These are phyloP conservation scores for Muntiacus reevesi DNA, from an alignment of 2,113 vertebrate species.

Conservation along the genomic window DNA sequence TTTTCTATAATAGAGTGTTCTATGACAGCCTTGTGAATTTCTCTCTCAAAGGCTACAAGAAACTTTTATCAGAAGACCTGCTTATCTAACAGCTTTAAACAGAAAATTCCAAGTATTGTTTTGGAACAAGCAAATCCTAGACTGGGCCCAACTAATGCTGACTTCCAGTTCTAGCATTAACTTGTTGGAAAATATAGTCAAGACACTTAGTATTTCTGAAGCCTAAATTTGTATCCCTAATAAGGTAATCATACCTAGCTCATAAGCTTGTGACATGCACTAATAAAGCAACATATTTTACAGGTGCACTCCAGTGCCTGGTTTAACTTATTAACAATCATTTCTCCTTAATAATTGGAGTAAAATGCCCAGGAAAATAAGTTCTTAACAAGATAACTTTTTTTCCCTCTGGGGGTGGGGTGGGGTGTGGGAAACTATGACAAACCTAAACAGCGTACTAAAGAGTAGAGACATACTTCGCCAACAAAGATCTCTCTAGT, in stretches of 20 bases:
- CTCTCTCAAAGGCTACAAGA: not conserved
- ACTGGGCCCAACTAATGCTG: not conserved
- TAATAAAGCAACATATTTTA: not conserved
- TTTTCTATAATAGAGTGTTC: not conserved
- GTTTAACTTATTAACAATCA: not conserved
- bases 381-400: not conserved
- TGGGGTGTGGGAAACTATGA: accelerated
- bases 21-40: not conserved
- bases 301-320: not conserved
- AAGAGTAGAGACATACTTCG: not conserved
- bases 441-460: not conserved
- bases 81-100: not conserved
- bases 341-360: not conserved
- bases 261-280: not conserved
- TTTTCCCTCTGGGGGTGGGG: not conserved
- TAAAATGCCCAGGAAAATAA: not conserved
- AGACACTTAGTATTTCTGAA: not conserved
- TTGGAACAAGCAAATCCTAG: not conserved
- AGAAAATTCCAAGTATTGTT: not conserved
- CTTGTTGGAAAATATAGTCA: not conserved
- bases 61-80: not conserved
- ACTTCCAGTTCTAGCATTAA: not conserved
- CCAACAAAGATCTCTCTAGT: not conserved
- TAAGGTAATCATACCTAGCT: not conserved
- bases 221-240: not conserved